Conservation (phyloP, 1,140 invertebrate genomes). For the Eciton burchellii region DNA sequence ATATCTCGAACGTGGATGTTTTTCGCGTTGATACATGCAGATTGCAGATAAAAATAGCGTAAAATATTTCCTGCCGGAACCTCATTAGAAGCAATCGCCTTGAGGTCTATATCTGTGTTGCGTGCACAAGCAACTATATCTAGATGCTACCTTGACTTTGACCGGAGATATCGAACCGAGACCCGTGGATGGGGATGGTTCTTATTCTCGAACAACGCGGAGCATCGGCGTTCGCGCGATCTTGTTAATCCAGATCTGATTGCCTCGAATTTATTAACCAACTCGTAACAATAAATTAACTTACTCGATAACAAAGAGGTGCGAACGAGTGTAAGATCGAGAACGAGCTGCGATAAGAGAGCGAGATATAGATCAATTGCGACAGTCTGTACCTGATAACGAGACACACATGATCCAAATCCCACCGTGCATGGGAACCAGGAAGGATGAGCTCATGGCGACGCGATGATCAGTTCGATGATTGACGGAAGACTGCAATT, state of each 20-base stretch:
- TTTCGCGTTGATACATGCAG: not conserved
- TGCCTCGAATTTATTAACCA: too few relatives aligned
- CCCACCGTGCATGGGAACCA: constrained; percentile 94
- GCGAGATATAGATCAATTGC: not conserved
- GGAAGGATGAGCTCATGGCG: constrained; percentile 85
- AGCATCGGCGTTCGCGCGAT: constrained; percentile 31
- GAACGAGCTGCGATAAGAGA: too few relatives aligned
- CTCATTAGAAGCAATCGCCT: not conserved
- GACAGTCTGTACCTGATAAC: constrained; percentile 87
- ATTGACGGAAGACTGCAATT: constrained; percentile 79
- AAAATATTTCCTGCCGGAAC: not conserved
- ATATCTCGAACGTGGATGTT: not conserved
- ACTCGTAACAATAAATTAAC: too few relatives aligned
- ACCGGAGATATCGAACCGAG: constrained; percentile 47
- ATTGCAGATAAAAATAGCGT: not conserved
- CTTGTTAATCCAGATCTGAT: constrained; percentile 11
- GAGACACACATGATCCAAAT: constrained; percentile 95
- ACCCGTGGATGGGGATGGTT: not conserved
- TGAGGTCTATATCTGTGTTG: constrained; percentile 11
- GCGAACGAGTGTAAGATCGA: too few relatives aligned
- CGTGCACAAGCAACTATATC: constrained; percentile 35
- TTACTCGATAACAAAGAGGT: too few relatives aligned
- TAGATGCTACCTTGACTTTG: constrained; percentile 52
- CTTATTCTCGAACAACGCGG: constrained; percentile 26
- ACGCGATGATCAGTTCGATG: constrained; percentile 75